These are phyloP conservation scores for Lasioglossum albipes DNA, from an alignment of 1,140 invertebrate species.

Conservation along the genomic window DNA sequence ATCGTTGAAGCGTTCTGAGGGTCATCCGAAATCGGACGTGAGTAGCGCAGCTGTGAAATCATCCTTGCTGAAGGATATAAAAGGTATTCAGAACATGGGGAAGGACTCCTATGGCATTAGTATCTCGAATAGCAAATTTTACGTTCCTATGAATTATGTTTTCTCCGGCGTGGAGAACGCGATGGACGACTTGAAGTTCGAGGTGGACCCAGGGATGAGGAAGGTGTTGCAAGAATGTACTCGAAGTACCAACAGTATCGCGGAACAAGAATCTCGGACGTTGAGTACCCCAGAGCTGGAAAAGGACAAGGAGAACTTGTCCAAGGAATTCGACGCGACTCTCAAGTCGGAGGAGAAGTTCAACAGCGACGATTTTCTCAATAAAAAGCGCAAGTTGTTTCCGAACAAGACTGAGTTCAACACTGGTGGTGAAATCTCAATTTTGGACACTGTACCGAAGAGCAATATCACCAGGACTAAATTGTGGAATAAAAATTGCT, in stretches of 20 bases:
- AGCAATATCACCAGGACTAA: background rate
- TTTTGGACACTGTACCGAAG: conserved; percentile 21
- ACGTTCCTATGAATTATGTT: conserved; percentile 69
- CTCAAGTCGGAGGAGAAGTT: conserved; percentile 22
- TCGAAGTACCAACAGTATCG: background rate
- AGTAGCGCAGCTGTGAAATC: conserved; percentile 26
- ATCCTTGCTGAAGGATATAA: conserved; percentile 60
- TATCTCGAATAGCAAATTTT: conserved; percentile 71
- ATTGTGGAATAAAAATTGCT: background rate
- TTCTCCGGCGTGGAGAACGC: conserved; percentile 60
- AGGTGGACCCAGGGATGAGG: conserved; percentile 71
- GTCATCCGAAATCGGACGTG: conserved; percentile 53
- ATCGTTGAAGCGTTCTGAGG: background rate
- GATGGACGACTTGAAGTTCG: conserved; percentile 70
- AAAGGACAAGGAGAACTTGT: conserved; percentile 4
- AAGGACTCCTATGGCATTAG: conserved; percentile 65
- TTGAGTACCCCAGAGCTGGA: background rate
- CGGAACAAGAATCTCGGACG: background rate
- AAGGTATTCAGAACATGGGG: conserved; percentile 60
- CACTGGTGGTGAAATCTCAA: conserved; percentile 47
- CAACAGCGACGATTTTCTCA: background rate
- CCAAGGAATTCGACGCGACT: background rate
- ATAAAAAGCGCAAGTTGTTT: conserved; percentile 44
- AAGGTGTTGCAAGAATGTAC: conserved; percentile 65
- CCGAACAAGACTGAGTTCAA: conserved; percentile 48